Conservation (phyloP, 2,113 vertebrate species). For the Alces alces region DNA sequence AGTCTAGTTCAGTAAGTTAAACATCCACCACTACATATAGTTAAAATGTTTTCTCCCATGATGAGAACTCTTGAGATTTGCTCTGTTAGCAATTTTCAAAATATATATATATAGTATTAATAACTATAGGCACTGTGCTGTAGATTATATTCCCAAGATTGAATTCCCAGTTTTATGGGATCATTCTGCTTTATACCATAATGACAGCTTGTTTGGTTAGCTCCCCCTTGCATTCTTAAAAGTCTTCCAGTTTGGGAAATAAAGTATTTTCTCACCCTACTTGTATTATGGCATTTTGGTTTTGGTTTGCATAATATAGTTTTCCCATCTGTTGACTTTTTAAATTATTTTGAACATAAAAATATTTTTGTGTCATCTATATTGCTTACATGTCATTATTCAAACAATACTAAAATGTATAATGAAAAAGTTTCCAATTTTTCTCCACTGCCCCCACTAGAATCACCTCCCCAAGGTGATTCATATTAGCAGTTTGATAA, state of each 20-base stretch:
- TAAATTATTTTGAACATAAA: neutral
- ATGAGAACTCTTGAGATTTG: neutral
- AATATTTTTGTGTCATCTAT: neutral
- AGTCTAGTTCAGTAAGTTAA: neutral
- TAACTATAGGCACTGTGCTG: neutral
- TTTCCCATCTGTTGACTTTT: neutral
- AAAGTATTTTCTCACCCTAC: neutral
- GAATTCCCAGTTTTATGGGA: neutral
- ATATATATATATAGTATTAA: neutral
- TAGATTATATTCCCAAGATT: neutral
- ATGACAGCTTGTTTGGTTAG: neutral
- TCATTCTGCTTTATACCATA: neutral
- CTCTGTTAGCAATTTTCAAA: neutral
- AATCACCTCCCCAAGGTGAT: neutral
- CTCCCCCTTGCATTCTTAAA: neutral
- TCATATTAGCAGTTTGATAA: neutral
- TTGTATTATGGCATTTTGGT: neutral
- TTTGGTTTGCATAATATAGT: neutral
- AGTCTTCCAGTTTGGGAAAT: neutral
- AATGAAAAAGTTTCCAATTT: neutral
- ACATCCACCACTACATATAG: neutral
- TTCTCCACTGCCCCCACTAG: neutral
- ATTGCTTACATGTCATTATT: neutral
- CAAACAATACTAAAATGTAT: neutral
- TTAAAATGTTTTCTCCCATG: neutral